phyloP scores from a whole-genome alignment of 2,888 invertebrate genomes.

The Drosophila borealis region DNA sequence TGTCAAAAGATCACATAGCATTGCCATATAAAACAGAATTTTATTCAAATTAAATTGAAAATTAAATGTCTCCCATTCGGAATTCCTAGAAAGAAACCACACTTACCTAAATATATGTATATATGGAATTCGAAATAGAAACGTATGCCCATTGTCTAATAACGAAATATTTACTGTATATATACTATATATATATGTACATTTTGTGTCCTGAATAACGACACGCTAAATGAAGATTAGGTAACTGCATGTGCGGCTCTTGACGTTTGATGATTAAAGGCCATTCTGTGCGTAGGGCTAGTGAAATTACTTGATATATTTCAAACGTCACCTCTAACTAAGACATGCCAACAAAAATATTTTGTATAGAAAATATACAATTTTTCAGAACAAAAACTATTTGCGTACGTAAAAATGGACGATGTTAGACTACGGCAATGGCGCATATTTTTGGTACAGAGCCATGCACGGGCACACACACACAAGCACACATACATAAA shows the following conservation, averaged over 20 bases:
- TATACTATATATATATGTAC: not conserved
- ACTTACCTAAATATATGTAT: not conserved
- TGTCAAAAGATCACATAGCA: conserved; percentile 9
- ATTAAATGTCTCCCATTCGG: conserved; percentile 4
- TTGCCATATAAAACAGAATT: conserved; percentile 8
- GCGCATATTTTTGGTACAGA: conserved; percentile 68
- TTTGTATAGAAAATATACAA: conserved; percentile 64
- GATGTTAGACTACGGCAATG: conserved; percentile 67
- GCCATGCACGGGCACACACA: conserved; percentile 57
- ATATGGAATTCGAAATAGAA: conserved; percentile 1
- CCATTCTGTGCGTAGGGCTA: conserved; percentile 54
- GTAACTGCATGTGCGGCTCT: conserved; percentile 43
- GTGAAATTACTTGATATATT: conserved; percentile 67
- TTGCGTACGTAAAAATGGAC: conserved; percentile 69
- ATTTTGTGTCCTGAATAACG: conserved; percentile 31
- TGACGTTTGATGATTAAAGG: conserved; percentile 46
- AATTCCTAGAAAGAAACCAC: conserved; percentile 9
- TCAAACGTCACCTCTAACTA: conserved; percentile 65
- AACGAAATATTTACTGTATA: conserved; percentile 16
- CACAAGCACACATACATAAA: conserved; percentile 12
- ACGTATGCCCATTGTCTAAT: conserved; percentile 11
- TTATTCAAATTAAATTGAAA: conserved; percentile 18
- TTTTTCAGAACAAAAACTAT: conserved; percentile 70
- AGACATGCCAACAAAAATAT: conserved; percentile 59
- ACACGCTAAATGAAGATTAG: conserved; percentile 33